Evolutionary conservation across 2,888 invertebrate genomes (phyloP).

Genomic region (Catocala sponsa): DNA sequence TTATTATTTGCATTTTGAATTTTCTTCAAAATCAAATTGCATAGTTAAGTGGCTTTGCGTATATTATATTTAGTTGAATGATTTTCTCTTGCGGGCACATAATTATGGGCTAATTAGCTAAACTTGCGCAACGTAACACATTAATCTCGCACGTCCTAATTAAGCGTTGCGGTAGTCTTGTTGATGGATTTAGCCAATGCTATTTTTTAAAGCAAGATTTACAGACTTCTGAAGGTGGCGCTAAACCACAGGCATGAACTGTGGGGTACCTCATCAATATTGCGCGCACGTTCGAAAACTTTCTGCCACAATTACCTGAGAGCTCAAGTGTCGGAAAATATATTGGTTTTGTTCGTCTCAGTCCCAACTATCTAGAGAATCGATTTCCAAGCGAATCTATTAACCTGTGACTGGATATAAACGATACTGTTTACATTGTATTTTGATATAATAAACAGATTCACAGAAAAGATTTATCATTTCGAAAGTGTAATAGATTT

Average conservation of each 20-base stretch:
- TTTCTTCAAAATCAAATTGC: slow-evolving; percentile 16
- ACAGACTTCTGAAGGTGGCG: slow-evolving; percentile 29
- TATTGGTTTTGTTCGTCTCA: slow-evolving; percentile 83
- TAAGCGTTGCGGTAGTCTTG: slow-evolving; percentile 21
- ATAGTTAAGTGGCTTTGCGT: slow-evolving; percentile 8
- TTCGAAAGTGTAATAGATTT: neutral
- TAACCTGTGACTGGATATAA: slow-evolving; percentile 39
- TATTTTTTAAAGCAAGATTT: slow-evolving; percentile 37
- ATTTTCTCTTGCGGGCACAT: slow-evolving; percentile 21
- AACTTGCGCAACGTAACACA: slow-evolving; percentile 22
- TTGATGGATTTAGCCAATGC: slow-evolving; percentile 18
- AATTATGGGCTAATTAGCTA: slow-evolving; percentile 30
- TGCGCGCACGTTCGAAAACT: slow-evolving; percentile 83
- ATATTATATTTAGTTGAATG: slow-evolving; percentile 7
- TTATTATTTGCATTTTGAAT: slow-evolving; percentile 10
- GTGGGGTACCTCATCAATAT: slow-evolving; percentile 78
- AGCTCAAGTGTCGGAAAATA: slow-evolving; percentile 87
- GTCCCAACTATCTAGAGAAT: slow-evolving; percentile 71
- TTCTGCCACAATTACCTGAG: slow-evolving; percentile 88
- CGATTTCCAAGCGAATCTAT: slow-evolving; percentile 66
- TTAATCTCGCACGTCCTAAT: slow-evolving; percentile 36
- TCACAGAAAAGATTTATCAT: too few species aligned
- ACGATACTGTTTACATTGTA: slow-evolving; percentile 14
- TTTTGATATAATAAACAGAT: neutral
- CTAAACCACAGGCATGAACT: slow-evolving; percentile 54